A percentile compares a stretch with the other conserved stretches of the same genome.
These are phyloP conservation scores for Crepidodera aurea DNA, from an alignment of 2,888 invertebrate genomes.

Conservation along the genomic window DNA sequence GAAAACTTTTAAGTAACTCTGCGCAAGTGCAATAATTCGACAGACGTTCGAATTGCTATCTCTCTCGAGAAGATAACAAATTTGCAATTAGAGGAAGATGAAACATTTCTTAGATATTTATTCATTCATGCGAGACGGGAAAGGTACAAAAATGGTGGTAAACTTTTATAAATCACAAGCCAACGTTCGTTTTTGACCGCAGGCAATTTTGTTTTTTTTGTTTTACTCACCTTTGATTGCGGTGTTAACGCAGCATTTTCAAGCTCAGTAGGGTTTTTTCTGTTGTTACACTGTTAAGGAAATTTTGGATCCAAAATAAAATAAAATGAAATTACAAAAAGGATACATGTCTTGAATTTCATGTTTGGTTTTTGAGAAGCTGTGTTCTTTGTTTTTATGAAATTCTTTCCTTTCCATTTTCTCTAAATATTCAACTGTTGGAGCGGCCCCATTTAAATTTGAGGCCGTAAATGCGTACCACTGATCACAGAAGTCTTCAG, in stretches of 20 bases:
- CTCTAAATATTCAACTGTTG: slow-evolving; percentile 68
- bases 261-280: slow-evolving; percentile 14
- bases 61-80: slow-evolving; percentile 36
- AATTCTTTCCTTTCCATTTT: slow-evolving; percentile 73
- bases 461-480: slow-evolving; percentile 82
- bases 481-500: slow-evolving; percentile 76
- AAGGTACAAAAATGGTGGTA: slow-evolving; percentile 51
- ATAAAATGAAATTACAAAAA: slow-evolving; percentile 26
- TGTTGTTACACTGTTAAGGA: slow-evolving; percentile 28
- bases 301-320: slow-evolving; percentile 16
- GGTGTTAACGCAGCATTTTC: slow-evolving; percentile 31
- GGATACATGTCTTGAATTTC: slow-evolving; percentile 37
- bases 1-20: slow-evolving; percentile 57
- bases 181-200: slow-evolving; percentile 44
- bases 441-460: slow-evolving; percentile 68
- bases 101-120: slow-evolving; percentile 23
- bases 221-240: slow-evolving; percentile 42
- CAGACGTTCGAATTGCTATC: slow-evolving; percentile 39
- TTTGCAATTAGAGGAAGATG: slow-evolving; percentile 24
- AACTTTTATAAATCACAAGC: slow-evolving; percentile 46
- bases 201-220: slow-evolving; percentile 39
- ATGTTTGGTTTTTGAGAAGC: slow-evolving; percentile 46
- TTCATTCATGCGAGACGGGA: slow-evolving; percentile 46
- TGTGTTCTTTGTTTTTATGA: slow-evolving; percentile 57
- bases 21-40: slow-evolving; percentile 50